phyloP scores from a whole-genome alignment of 2,113 vertebrate species.

The Seriola quinqueradiata region DNA sequence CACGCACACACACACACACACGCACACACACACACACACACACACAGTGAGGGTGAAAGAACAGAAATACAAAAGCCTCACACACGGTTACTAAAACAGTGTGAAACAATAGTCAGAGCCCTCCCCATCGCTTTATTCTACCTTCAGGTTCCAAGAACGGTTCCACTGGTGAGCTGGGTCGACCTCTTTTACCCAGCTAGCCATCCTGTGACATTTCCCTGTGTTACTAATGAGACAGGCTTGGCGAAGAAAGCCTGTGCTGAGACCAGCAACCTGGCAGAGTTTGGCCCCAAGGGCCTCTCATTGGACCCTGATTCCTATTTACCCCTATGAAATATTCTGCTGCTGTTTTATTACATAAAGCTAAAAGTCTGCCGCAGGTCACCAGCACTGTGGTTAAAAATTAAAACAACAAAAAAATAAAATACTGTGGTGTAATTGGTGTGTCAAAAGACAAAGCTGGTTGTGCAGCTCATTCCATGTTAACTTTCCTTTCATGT shows the following conservation, averaged over 20 bases:
- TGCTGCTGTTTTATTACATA: conserved; percentile 68
- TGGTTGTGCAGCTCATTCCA: not conserved
- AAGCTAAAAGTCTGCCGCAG: conserved; percentile 55
- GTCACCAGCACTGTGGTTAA: conserved; percentile 16
- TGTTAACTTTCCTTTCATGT: conserved; percentile 12
- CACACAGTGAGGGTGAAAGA: not conserved
- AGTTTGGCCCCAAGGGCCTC: conserved; percentile 67
- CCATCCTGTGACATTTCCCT: conserved; percentile 68
- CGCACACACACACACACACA: not conserved
- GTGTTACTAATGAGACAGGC: conserved; percentile 80
- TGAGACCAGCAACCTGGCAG: conserved; percentile 78
- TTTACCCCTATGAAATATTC: conserved; percentile 72
- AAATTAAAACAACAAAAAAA: conserved; percentile 36
- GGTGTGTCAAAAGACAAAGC: conserved; percentile 1
- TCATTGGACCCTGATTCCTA: conserved; percentile 55
- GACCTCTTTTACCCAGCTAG: conserved; percentile 65
- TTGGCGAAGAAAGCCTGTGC: conserved; percentile 56
- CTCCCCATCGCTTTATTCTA: conserved; percentile 34
- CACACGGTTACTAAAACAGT: conserved; percentile 12
- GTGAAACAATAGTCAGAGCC: conserved; percentile 28
- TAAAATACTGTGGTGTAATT: not conserved
- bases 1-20: not conserved
- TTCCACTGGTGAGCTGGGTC: conserved; percentile 59
- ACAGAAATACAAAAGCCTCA: conserved; percentile 12
- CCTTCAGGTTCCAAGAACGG: conserved; percentile 43